Evolutionary conservation across 2,888 invertebrate genomes (phyloP).

Genomic region (Adineta ricciae): DNA sequence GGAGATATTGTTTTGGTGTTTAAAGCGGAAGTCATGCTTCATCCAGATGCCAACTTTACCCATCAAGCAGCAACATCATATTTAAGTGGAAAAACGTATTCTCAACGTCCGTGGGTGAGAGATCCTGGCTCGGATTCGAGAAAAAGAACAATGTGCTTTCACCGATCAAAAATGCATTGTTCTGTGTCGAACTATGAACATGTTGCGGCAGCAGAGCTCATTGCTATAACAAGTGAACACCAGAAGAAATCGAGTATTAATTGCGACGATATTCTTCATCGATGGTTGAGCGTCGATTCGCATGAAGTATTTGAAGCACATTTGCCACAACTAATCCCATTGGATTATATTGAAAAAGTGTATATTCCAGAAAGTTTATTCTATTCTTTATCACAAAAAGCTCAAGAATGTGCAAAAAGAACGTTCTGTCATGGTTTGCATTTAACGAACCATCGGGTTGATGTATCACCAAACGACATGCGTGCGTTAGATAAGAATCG

Average conservation of each 20-base stretch:
- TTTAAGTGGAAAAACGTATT: background rate
- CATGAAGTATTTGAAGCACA: conserved; percentile 5
- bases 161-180: background rate
- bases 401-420: background rate
- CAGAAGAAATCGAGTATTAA: background rate
- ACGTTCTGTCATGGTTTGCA: background rate
- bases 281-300: background rate
- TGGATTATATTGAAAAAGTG: background rate
- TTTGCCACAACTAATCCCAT: background rate
- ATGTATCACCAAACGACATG: background rate
- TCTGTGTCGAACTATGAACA: background rate
- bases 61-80: background rate
- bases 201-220: background rate
- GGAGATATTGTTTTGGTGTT: background rate
- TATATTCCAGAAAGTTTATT: background rate
- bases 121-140: background rate
- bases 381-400: background rate
- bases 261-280: background rate
- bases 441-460: background rate
- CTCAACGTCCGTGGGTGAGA: background rate
- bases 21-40: background rate
- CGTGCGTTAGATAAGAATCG: background rate
- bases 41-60: background rate
- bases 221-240: background rate
- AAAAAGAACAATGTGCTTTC: background rate